Conservation (phyloP, 2,888 invertebrate species). For the Coelinius sp. region DNA sequence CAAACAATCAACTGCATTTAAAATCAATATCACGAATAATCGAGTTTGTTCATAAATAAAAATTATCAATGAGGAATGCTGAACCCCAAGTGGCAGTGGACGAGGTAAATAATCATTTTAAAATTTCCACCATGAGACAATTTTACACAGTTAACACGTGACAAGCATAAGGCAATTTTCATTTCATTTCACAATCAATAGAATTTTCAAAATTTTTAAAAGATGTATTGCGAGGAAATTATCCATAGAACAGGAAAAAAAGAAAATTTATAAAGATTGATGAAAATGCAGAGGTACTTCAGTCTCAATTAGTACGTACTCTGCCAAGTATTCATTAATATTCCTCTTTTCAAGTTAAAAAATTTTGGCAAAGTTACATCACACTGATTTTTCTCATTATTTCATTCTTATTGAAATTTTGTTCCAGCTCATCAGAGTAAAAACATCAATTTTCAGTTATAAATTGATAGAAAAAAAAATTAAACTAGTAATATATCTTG, state of each 20-base stretch:
- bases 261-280: conserved; percentile 11
- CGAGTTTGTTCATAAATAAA: not conserved
- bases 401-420: conserved; percentile 13
- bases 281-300: conserved; percentile 60
- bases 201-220: conserved; percentile 27
- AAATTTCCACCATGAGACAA: not conserved
- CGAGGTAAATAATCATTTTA: conserved; percentile 28
- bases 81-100: conserved; percentile 30
- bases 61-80: not conserved
- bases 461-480: not conserved
- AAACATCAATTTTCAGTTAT: conserved; percentile 1
- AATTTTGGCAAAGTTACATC: conserved; percentile 65
- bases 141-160: not conserved
- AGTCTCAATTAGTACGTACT: conserved; percentile 63
- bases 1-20: not conserved
- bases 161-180: conserved; percentile 7
- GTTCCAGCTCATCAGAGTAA: conserved; percentile 6
- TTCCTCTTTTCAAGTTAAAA: conserved; percentile 38
- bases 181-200: not conserved
- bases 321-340: conserved; percentile 1
- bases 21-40: not conserved
- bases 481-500: too few species aligned
- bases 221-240: conserved; percentile 14
- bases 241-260: not conserved
- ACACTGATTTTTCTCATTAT: conserved; percentile 52